These are phyloP conservation scores for Smittia aterrima DNA, from an alignment of 2,888 invertebrate genomes.

Conservation along the genomic window DNA sequence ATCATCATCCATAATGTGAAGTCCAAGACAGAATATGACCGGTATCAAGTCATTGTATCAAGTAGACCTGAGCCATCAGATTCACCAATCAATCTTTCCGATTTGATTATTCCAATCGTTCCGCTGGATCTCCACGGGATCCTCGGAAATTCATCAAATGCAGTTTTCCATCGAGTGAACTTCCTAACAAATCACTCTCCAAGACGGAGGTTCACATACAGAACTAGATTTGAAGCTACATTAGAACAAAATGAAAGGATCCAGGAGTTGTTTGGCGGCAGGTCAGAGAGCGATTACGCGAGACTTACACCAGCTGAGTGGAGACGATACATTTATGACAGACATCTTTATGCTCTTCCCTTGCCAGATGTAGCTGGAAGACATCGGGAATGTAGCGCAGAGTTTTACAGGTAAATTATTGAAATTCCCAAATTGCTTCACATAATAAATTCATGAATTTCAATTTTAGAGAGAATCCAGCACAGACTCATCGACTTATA, in stretches of 20 bases:
- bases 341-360: conserved; percentile 71
- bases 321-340: conserved; percentile 71
- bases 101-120: conserved; percentile 25
- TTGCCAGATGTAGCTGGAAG: conserved; percentile 69
- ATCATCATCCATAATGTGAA: conserved; percentile 22
- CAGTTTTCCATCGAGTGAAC: conserved; percentile 30
- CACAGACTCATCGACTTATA: conserved; percentile 76
- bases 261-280: conserved; percentile 16
- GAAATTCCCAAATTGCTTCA: neutral
- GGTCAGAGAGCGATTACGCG: conserved; percentile 8
- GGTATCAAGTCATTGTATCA: neutral
- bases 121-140: neutral
- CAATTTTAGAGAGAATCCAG: conserved; percentile 69
- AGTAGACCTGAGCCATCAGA: neutral
- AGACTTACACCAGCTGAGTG: conserved; percentile 46
- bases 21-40: conserved; percentile 26
- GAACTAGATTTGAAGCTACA: conserved; percentile 25
- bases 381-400: conserved; percentile 70
- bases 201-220: conserved; percentile 24
- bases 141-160: neutral
- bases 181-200: conserved; percentile 24
- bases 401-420: conserved; percentile 68
- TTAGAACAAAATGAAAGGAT: conserved; percentile 30
- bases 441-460: neutral
- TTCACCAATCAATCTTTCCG: conserved; percentile 13